A percentile compares a stretch with the other conserved stretches of the same genome.
phyloP scores from a whole-genome alignment of 1,140 invertebrate genomes.

The Gonatopus flavifemur region DNA sequence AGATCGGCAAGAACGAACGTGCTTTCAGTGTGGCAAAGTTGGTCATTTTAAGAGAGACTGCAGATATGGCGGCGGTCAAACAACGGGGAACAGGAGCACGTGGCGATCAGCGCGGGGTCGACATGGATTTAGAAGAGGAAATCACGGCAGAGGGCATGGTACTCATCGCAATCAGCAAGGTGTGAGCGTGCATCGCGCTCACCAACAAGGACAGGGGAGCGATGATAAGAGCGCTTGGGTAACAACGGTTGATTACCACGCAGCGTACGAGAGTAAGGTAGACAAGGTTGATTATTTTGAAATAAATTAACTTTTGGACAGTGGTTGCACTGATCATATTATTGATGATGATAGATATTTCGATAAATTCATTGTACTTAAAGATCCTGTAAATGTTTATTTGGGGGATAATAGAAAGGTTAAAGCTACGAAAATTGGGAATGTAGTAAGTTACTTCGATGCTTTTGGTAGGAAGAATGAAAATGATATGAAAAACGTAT shows the following conservation, averaged over 20 bases:
- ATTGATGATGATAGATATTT: conserved; percentile 12
- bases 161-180: neutral
- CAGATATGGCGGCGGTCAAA: neutral
- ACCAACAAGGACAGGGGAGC: neutral
- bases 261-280: neutral
- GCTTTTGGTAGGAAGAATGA: conserved; percentile 3
- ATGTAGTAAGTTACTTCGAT: conserved; percentile 3
- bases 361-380: neutral
- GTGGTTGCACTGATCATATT: conserved; percentile 15
- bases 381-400: conserved; percentile 12
- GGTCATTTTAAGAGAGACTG: neutral
- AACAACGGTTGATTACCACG: neutral
- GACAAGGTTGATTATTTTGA: neutral
- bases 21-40: conserved; percentile 15
- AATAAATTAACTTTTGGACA: conserved; percentile 13
- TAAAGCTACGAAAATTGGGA: conserved; percentile 12
- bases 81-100: neutral
- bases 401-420: conserved; percentile 7
- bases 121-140: neutral
- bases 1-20: too few relatives aligned
- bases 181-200: neutral
- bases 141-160: neutral
- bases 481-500: conserved; percentile 10
- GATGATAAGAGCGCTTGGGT: neutral
- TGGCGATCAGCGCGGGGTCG: neutral